Conservation (phyloP, 2,888 invertebrate genomes). For the Augiades crinisus region DNA sequence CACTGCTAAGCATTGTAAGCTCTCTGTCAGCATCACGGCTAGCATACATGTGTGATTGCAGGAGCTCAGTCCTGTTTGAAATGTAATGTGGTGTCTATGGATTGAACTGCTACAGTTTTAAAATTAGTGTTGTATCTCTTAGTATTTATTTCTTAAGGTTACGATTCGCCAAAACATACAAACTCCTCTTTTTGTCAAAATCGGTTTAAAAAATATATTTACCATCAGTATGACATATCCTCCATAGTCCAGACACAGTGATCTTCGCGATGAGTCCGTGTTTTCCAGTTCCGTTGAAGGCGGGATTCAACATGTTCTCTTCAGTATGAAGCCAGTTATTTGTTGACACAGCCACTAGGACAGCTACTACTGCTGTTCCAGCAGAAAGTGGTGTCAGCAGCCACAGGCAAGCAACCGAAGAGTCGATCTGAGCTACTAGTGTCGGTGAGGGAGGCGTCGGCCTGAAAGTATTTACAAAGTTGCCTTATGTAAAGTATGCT, state of each 20-base stretch:
- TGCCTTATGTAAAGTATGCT: no score
- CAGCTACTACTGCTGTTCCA: conserved; percentile 86
- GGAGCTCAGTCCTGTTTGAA: no score
- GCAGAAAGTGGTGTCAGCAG: conserved; percentile 84
- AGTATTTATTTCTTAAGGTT: no score
- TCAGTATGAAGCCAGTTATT: conserved; percentile 94
- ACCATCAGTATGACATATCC: conserved; percentile 90
- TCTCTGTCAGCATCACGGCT: no score
- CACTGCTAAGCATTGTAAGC: no score
- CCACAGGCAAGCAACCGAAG: conserved; percentile 83
- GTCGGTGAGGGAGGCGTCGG: conserved; percentile 73
- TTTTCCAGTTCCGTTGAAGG: conserved; percentile 89
- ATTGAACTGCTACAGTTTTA: no score
- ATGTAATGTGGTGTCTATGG: no score
- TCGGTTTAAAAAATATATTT: conserved; percentile 78
- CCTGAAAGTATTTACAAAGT: conserved; percentile 50
- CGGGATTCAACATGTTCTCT: conserved; percentile 90
- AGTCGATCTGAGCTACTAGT: conserved; percentile 76
- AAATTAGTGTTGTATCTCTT: no score
- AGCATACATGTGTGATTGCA: no score
- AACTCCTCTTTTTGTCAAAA: no score
- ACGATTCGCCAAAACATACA: no score
- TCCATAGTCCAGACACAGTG: conserved; percentile 91
- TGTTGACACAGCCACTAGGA: conserved; percentile 87
- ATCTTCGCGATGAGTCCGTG: conserved; percentile 86